These are phyloP conservation scores for Meles meles DNA, from an alignment of 2,113 vertebrate genomes.

Conservation along the genomic window DNA sequence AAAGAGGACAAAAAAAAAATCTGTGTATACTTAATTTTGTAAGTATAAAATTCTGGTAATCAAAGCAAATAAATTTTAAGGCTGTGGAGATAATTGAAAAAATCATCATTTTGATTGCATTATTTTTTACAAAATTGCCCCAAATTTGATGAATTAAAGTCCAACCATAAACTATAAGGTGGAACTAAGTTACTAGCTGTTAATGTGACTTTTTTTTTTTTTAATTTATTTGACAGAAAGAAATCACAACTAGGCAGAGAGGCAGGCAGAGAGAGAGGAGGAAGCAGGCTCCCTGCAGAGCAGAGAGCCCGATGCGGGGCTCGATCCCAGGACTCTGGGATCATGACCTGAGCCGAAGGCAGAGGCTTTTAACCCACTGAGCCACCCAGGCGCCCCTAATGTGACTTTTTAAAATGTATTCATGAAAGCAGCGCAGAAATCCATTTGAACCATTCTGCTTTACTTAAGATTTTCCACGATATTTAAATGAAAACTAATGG, in stretches of 20 bases:
- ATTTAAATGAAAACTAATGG: neutral
- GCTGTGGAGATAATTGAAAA: neutral
- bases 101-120: neutral
- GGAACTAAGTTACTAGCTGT: neutral
- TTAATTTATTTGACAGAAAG: too few species aligned
- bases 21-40: neutral
- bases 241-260: too few species aligned
- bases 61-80: neutral
- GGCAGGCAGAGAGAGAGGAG: too few species aligned
- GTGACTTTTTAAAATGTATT: neutral
- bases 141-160: neutral
- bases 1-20: neutral
- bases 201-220: neutral
- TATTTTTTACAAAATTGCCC: neutral
- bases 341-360: too few species aligned
- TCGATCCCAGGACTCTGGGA: too few species aligned
- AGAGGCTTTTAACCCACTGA: too few species aligned
- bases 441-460: conserved; percentile 26
- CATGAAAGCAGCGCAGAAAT: neutral
- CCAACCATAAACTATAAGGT: neutral
- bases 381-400: too few species aligned
- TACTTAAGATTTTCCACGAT: conserved; percentile 5
- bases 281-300: too few species aligned
- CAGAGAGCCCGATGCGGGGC: too few species aligned
- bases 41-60: neutral